A percentile compares a stretch with the other conserved stretches of the same genome.
These are phyloP conservation scores for Lypha dubia DNA, from an alignment of 2,888 invertebrate genomes.

Conservation along the genomic window DNA sequence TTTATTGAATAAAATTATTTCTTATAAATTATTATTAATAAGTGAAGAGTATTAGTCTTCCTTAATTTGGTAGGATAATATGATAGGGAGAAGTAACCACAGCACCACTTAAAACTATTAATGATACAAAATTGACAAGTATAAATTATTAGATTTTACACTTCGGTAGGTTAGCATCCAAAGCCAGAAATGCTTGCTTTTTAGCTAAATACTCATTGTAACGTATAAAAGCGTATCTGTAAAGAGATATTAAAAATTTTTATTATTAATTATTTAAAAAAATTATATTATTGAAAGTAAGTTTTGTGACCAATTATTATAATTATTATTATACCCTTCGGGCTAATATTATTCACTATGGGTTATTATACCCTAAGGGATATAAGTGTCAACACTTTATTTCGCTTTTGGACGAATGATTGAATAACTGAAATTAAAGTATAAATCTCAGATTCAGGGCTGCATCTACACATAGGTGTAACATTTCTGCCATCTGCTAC, in stretches of 20 bases:
- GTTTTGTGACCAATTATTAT: no score
- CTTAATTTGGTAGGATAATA: slow-evolving; percentile 13
- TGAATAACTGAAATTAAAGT: no score
- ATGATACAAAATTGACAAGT: neutral
- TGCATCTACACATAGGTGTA: no score
- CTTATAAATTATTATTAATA: slow-evolving; percentile 24
- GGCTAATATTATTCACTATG: no score
- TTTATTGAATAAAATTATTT: slow-evolving; percentile 54
- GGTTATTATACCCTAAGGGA: no score
- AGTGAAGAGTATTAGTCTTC: slow-evolving; percentile 6
- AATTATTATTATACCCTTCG: no score
- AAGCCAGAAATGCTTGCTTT: slow-evolving; percentile 85
- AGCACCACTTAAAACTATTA: slow-evolving; percentile 37
- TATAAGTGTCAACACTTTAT: no score
- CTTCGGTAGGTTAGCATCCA: slow-evolving; percentile 71
- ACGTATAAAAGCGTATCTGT: slow-evolving; percentile 88
- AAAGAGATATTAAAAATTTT: slow-evolving; percentile 74
- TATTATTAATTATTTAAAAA: neutral
- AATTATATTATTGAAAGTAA: neutral
- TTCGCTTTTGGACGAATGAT: no score
- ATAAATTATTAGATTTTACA: slow-evolving; percentile 62
- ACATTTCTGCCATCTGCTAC: no score
- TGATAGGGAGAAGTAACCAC: slow-evolving; percentile 27
- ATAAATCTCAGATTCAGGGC: no score
- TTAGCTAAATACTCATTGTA: slow-evolving; percentile 89